Evolutionary conservation across 2,888 invertebrate species (phyloP).

Genomic region (Aplocera efformata): DNA sequence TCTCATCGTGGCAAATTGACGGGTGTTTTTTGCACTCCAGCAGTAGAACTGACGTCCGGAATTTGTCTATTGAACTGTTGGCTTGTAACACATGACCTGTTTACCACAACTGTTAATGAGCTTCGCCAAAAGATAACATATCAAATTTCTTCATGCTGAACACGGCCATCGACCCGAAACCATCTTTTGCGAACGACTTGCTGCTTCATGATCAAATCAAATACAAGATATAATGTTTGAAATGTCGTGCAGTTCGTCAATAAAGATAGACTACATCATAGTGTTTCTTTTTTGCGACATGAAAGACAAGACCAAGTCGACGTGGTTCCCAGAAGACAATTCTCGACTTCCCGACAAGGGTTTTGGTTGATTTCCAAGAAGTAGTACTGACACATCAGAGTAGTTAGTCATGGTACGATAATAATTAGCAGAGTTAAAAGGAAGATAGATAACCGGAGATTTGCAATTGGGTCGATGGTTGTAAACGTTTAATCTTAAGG

Average conservation of each 20-base stretch:
- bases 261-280: slow-evolving; percentile 21
- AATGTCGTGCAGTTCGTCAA: not conserved
- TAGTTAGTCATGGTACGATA: slow-evolving; percentile 24
- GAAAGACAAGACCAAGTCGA: slow-evolving; percentile 46
- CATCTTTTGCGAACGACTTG: slow-evolving; percentile 27
- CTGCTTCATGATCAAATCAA: not conserved
- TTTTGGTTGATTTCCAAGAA: slow-evolving; percentile 59
- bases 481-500: slow-evolving; percentile 18
- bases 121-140: slow-evolving; percentile 51
- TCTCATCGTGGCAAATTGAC: slow-evolving; percentile 58
- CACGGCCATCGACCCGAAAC: slow-evolving; percentile 53
- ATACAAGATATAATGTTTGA: too few relatives aligned
- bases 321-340: slow-evolving; percentile 52
- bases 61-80: slow-evolving; percentile 57
- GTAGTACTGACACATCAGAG: slow-evolving; percentile 23
- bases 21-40: slow-evolving; percentile 58
- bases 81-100: slow-evolving; percentile 48
- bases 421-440: slow-evolving; percentile 26
- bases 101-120: slow-evolving; percentile 45
- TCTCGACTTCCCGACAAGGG: slow-evolving; percentile 48
- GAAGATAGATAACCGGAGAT: slow-evolving; percentile 20
- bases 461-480: slow-evolving; percentile 30
- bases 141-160: slow-evolving; percentile 51
- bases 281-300: slow-evolving; percentile 47
- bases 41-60: slow-evolving; percentile 45